These are phyloP conservation scores for Gymnoscopelus microlampas DNA, from an alignment of 2,797 vertebrate species.

Conservation along the genomic window DNA sequence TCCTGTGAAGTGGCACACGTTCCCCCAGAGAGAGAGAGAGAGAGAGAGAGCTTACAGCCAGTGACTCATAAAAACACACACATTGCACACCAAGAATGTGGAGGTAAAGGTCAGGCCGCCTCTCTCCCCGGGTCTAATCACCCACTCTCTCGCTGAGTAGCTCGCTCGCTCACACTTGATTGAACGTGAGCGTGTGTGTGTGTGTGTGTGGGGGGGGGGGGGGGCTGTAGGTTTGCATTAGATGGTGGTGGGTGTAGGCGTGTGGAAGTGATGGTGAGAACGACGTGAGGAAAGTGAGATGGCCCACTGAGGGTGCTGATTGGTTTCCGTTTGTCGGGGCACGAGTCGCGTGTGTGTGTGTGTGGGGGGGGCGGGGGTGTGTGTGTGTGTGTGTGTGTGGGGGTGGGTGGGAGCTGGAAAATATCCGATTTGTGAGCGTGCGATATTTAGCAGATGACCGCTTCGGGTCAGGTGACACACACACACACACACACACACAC, in stretches of 20 bases:
- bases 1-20: constrained; percentile 71
- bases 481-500: constrained; percentile 24
- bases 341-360: constrained; percentile 27
- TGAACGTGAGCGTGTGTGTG: constrained; percentile 34
- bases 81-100: constrained; percentile 56
- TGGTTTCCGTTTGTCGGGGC: background rate
- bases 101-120: constrained; percentile 80
- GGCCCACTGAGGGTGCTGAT: background rate
- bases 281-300: background rate
- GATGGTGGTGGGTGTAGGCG: constrained; percentile 41
- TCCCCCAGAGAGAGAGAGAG: too few species aligned
- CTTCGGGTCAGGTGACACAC: constrained; percentile 62
- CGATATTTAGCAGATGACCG: constrained; percentile 57
- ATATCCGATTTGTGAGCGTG: constrained; percentile 51
- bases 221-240: constrained; percentile 33
- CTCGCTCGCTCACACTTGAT: constrained; percentile 71
- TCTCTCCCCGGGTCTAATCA: constrained; percentile 83
- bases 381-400: background rate
- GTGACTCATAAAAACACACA: constrained; percentile 78
- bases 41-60: constrained; percentile 59
- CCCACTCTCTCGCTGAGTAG: constrained; percentile 79
- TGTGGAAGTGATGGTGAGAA: constrained; percentile 13
- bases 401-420: background rate
- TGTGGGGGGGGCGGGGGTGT: background rate
- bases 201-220: background rate